Conservation (phyloP, 2,113 vertebrate species). For the Chaetorhynchus papuensis region DNA sequence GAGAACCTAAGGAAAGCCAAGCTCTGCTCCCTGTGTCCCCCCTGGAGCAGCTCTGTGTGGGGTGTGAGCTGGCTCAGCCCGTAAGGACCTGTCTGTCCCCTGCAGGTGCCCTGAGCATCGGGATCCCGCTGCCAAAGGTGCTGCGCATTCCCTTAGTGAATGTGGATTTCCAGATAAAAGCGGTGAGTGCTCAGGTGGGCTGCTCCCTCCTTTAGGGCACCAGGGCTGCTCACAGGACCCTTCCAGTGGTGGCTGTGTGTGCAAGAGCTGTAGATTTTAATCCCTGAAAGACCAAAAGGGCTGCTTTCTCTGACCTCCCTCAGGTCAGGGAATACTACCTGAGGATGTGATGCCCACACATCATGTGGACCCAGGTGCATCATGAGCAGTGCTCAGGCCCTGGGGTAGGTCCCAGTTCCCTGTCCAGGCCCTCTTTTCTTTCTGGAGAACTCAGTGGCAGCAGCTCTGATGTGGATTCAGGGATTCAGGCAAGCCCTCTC, state of each 20-base stretch:
- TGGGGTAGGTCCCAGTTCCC: neutral
- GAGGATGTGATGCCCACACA: neutral
- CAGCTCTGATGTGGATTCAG: neutral
- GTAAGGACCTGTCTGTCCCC: neutral
- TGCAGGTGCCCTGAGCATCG: neutral
- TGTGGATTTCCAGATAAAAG: neutral
- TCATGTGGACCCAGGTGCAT: fast-evolving
- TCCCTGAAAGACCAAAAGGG: neutral
- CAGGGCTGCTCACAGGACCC: neutral
- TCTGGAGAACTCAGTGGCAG: neutral
- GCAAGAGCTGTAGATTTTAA: neutral
- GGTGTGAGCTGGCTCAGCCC: neutral
- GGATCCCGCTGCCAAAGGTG: neutral
- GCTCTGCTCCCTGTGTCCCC: neutral
- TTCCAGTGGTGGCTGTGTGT: neutral
- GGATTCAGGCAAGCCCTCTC: neutral
- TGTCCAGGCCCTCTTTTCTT: neutral
- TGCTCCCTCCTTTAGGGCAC: neutral
- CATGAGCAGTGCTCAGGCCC: fast-evolving
- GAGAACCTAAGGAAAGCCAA: neutral
- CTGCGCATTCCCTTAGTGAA: neutral
- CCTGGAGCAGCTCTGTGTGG: fast-evolving
- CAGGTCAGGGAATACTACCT: neutral
- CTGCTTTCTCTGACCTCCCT: neutral
- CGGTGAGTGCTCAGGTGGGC: neutral